Base-by-base conservation (phyloP, 2,113 vertebrate species). In the Donacobius atricapilla region DNA sequence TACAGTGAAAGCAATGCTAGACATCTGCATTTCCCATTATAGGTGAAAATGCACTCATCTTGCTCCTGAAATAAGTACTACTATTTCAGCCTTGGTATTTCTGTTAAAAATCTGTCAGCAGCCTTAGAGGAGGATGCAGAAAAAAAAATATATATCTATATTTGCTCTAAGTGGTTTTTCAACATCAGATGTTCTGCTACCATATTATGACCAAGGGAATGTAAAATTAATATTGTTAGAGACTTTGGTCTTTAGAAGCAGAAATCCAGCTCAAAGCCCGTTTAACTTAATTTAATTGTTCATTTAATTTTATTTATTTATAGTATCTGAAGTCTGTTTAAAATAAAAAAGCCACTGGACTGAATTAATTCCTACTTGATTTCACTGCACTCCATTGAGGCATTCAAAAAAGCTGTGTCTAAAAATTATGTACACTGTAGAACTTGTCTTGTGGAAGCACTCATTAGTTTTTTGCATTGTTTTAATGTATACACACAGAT, bases 281-380 rank as follows among this genome's bases (percentile, higher is more conserved):
- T 77, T 88, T 90, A 86, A 90, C 82, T 84, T 54, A 33, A 73
- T 56, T 47, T 47, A 87, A 87, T 88, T 94, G 37, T 83, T 90
- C 10, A 45, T 80, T 93, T 94, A 73, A 86, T 93, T 85, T 75
- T 21, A 92, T 94, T 89, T 86, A 90, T 95, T 89, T 94, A 83
- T 48, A 89, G 45, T 64, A 75, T 76, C 94, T 89, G 64, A 93
- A 94, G 86, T 90, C 65, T 94, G 82, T 60, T 95, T 87, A 63
- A 80, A 85, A 94, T 48, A 61, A 77, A 91, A 95, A 94, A 87
- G 31, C 15, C 63, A 66, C 71, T 48, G 47, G 53, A 64, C 50
- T 48, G 71, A 61, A 76, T 87, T 89, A 92, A 92, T 92, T 94
- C 47, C 48, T 83, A 10, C 68, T 92, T 63, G 9, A 45, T 84